Conservation (phyloP, 1,140 invertebrate species). For the Acromyrmex heyeri region DNA sequence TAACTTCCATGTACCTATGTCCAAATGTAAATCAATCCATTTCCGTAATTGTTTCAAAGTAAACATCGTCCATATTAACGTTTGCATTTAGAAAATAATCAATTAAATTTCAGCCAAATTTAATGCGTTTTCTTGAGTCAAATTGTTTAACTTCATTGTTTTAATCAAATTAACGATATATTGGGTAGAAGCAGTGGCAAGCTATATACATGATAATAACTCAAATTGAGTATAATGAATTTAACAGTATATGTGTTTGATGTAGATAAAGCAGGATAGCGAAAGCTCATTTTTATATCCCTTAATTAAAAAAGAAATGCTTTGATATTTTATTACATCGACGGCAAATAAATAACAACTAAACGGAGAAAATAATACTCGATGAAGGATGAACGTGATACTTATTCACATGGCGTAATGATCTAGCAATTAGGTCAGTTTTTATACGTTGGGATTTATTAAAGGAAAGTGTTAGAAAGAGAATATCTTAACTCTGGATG, state of each 20-base stretch:
- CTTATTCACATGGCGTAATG: constrained; percentile 6
- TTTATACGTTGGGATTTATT: constrained; percentile 41
- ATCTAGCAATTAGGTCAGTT: constrained; percentile 31
- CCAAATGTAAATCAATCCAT: no score
- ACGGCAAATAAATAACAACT: no score
- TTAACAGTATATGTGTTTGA: neutral
- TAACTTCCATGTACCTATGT: no score
- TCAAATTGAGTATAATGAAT: no score
- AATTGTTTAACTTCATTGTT: no score
- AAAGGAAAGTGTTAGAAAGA: constrained; percentile 15
- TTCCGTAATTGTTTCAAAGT: no score
- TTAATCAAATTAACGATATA: neutral
- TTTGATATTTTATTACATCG: constrained; percentile 14
- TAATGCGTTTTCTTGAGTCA: no score
- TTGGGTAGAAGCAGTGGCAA: no score
- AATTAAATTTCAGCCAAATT: no score
- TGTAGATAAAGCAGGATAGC: neutral
- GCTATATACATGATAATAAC: no score
- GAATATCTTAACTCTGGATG: constrained; percentile 40
- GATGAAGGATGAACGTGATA: neutral
- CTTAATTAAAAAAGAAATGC: neutral
- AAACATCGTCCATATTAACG: no score
- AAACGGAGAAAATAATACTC: neutral
- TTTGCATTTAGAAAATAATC: no score
- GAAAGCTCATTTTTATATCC: constrained; percentile 2